These are phyloP conservation scores for Alexandromys fortis DNA, from an alignment of 2,113 vertebrate genomes.

Conservation along the genomic window DNA sequence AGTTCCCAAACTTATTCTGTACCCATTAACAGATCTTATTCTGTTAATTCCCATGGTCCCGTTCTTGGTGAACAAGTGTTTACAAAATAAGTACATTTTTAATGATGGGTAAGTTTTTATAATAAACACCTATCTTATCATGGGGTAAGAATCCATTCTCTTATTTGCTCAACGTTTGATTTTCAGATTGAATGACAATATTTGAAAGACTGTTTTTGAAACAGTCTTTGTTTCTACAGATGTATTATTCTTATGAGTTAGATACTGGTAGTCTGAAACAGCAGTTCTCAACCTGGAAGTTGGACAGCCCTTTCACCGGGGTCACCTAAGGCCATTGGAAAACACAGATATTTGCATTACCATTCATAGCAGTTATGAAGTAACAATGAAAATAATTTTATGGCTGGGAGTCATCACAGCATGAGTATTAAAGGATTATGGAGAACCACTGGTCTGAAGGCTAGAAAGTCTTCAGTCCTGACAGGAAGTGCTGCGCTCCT, in stretches of 20 bases:
- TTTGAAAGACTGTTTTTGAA: slow-evolving; percentile 21
- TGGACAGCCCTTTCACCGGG: neutral
- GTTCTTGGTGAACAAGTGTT: neutral
- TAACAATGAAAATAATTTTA: neutral
- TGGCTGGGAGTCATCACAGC: neutral
- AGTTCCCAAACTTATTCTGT: neutral
- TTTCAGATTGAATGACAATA: neutral
- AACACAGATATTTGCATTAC: neutral
- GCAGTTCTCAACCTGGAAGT: neutral
- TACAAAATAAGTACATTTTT: slow-evolving; percentile 25
- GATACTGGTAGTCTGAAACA: neutral
- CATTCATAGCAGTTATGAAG: neutral
- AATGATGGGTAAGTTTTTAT: neutral
- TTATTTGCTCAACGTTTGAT: neutral
- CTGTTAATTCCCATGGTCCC: neutral
- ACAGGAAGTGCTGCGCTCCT: neutral
- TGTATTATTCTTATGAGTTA: slow-evolving; percentile 35
- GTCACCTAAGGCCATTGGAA: neutral
- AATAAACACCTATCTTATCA: neutral
- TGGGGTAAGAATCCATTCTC: neutral
- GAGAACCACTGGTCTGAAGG: neutral
- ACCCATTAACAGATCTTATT: neutral
- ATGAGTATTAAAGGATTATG: neutral
- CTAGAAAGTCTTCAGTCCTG: neutral
- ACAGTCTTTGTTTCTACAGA: neutral